Evolutionary conservation across 2,888 invertebrate genomes (phyloP), one percentile per base, ranked within the genome.

Genomic region (Phyto melanocephala): DNA sequence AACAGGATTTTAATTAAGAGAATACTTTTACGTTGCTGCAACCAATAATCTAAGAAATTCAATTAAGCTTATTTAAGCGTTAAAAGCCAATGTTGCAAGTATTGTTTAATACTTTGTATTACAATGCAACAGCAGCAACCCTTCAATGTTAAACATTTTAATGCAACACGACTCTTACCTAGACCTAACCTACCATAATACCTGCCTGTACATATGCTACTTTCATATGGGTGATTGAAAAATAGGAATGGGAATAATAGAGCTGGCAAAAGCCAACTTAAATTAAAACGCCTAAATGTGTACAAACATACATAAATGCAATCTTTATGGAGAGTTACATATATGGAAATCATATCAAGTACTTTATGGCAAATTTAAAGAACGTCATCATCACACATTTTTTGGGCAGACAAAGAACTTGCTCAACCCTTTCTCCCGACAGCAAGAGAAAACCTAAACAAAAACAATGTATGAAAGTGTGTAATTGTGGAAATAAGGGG

Each of bases 21-120:
- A 86, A 77, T 77, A 68, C 68, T 62, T 77, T 70, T 52, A 62
- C 33, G 15, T 13, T 15, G 37, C 42, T 22, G 45, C 2, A 37
- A 52, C 35, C 68, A 70, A 70, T 45, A 74, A 74, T 60, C 60
- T 52, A 72, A 80, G 88, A 84, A 90, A 90, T 91, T 90, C 89
- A 90, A 90, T 90, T 90, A 90, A 90, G 90, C 90, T 90, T 90
- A 91, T 90, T 91, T 90, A 89, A 90, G 90, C 90, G 91, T 91
- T 91, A 91, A 90, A 90, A 90, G 91, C 91, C 90, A 91, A 91
- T 90, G 88, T 86, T 87, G 86, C 86, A 79, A 71, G 65, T 62
- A 58, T 54, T 67, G 60, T 60, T 65, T 70, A 24, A 45, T 52
- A 47, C 58, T n/a, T 63, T 79, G 65, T 54, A 47, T 62, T 11